Percentiles rank a stretch among this genome's conserved stretches.
These are phyloP conservation scores for Scartelaos histophorus DNA, from an alignment of 2,113 vertebrate species.

Conservation along the genomic window DNA sequence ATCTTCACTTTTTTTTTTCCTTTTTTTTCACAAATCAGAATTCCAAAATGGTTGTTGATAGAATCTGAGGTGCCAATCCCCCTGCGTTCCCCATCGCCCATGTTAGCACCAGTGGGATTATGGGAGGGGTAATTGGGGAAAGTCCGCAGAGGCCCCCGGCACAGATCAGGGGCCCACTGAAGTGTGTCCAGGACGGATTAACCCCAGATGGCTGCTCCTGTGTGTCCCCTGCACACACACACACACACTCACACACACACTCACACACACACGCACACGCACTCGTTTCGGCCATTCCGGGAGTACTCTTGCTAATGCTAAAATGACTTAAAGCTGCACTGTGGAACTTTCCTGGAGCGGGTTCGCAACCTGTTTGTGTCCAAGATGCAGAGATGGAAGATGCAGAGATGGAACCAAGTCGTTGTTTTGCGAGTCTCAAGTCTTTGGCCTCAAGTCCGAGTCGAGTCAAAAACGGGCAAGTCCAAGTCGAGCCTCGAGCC, in stretches of 20 bases:
- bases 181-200: slow-evolving; percentile 69
- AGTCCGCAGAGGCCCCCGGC: slow-evolving; percentile 1
- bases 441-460: too few species aligned
- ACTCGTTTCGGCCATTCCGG: background rate
- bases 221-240: slow-evolving; percentile 13
- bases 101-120: background rate
- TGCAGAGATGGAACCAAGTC: too few species aligned
- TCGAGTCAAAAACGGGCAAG: too few species aligned
- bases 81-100: background rate
- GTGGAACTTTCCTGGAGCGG: too few species aligned
- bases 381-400: too few species aligned
- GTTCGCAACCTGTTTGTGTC: too few species aligned
- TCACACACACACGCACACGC: slow-evolving; percentile 27
- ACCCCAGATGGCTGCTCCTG: slow-evolving; percentile 53
- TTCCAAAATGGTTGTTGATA: background rate
- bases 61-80: background rate
- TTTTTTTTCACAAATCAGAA: background rate
- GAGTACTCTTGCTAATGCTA: too few species aligned
- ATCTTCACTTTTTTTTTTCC: too few species aligned
- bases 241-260: slow-evolving; percentile 17
- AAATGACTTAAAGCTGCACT: too few species aligned
- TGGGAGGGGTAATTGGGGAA: slow-evolving; percentile 10
- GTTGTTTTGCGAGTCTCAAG: too few species aligned
- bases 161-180: slow-evolving; percentile 60
- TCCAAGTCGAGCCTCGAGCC: too few species aligned